Evolutionary conservation across 2,888 invertebrate species (phyloP).

Genomic region (Chelonus formosanus): DNA sequence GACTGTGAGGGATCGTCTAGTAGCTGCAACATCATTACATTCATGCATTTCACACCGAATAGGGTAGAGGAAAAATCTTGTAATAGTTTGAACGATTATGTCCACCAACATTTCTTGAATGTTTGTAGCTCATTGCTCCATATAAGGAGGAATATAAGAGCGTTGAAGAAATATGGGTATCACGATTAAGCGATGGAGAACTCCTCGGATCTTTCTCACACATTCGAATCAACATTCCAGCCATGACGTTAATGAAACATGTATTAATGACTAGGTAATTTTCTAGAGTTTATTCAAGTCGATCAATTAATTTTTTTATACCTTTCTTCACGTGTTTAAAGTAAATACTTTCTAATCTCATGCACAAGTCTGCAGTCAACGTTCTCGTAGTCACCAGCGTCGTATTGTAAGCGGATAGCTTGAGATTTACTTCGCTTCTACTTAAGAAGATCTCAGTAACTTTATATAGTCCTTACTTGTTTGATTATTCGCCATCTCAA

Average conservation of each 20-base stretch:
- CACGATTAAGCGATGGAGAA: conserved; percentile 2
- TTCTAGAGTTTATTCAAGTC: background rate
- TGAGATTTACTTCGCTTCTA: conserved; percentile 1
- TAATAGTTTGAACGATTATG: conserved; percentile 30
- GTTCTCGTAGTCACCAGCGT: background rate
- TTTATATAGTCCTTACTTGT: conserved; percentile 24
- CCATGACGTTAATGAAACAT: conserved; percentile 33
- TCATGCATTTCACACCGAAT: conserved; percentile 26
- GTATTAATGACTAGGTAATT: conserved; percentile 30
- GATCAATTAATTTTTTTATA: background rate
- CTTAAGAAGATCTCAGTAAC: conserved; percentile 11
- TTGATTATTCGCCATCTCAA: conserved; percentile 47
- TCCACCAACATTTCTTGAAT: conserved; percentile 16
- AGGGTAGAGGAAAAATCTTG: conserved; percentile 25
- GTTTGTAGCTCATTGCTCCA: conserved; percentile 18
- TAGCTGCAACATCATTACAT: background rate
- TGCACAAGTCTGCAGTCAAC: background rate
- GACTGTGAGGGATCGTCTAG: too few species aligned
- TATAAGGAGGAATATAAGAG: conserved; percentile 24
- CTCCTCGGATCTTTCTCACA: conserved; percentile 6
- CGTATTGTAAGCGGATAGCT: background rate
- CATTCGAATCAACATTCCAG: conserved; percentile 11
- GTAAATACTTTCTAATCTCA: conserved; percentile 19
- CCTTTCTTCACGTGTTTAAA: background rate
- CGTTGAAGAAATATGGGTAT: conserved; percentile 8